These are phyloP conservation scores for Mimas tiliae DNA, from an alignment of 2,888 invertebrate genomes.

Conservation along the genomic window DNA sequence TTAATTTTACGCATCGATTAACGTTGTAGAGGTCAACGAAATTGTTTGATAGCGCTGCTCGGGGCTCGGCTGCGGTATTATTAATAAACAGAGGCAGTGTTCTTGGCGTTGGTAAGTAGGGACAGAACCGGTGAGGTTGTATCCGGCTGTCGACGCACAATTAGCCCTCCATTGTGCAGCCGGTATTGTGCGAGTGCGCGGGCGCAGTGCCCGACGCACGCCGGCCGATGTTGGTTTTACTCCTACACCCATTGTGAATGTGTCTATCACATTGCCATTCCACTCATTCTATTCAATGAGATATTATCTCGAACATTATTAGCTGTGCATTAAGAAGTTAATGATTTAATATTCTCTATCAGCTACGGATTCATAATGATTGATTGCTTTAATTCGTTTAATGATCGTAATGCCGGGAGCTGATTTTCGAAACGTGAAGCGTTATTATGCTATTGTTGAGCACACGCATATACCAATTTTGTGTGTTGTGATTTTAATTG, in stretches of 20 bases:
- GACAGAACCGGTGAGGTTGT: slow-evolving; percentile 56
- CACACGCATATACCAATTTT: slow-evolving; percentile 10
- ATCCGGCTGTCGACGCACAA: slow-evolving; percentile 79
- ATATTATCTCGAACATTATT: slow-evolving; percentile 74
- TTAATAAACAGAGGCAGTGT: slow-evolving; percentile 31
- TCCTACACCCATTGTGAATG: slow-evolving; percentile 79
- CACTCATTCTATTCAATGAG: slow-evolving; percentile 65
- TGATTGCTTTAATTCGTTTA: slow-evolving; percentile 62
- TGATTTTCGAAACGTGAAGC: slow-evolving; percentile 27
- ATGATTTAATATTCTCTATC: slow-evolving; percentile 60
- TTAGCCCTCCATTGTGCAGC: slow-evolving; percentile 74
- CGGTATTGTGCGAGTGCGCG: slow-evolving; percentile 65
- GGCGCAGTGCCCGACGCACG: slow-evolving; percentile 48
- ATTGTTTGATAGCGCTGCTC: slow-evolving; percentile 18
- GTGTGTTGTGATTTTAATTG: slow-evolving; percentile 11
- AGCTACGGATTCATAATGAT: slow-evolving; percentile 60
- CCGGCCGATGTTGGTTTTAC: slow-evolving; percentile 63
- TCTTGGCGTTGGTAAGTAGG: slow-evolving; percentile 46
- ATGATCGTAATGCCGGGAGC: slow-evolving; percentile 61
- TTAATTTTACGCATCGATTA: slow-evolving; percentile 60
- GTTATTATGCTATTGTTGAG: slow-evolving; percentile 20
- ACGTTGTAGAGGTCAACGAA: slow-evolving; percentile 31
- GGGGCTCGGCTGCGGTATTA: slow-evolving; percentile 29
- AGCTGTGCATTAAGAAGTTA: slow-evolving; percentile 64
- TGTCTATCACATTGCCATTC: slow-evolving; percentile 67